Conservation (phyloP, 2,113 vertebrate genomes). For the Murina feae region DNA sequence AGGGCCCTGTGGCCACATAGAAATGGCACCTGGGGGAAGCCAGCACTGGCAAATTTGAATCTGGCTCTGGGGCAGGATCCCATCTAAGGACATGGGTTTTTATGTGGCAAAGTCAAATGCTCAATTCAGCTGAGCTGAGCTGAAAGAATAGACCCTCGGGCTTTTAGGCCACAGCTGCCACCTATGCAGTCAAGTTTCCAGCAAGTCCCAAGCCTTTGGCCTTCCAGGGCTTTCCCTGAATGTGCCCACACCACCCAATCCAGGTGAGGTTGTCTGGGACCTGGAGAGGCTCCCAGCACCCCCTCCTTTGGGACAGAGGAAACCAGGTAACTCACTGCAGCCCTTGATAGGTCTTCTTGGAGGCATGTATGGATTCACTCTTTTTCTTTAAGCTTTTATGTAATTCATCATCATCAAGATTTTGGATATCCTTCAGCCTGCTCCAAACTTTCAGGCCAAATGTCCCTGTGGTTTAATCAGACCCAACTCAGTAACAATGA, state of each 20-base stretch:
- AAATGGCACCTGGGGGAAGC: neutral
- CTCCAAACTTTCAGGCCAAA: conserved; percentile 62
- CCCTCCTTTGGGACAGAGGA: neutral
- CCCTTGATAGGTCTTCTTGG: neutral
- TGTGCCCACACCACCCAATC: neutral
- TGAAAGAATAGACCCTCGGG: neutral
- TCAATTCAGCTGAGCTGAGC: neutral
- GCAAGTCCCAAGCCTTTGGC: neutral
- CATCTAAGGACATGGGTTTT: neutral
- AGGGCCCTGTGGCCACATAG: neutral
- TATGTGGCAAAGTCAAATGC: too few relatives aligned
- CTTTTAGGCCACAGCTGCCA: neutral
- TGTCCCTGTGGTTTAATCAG: conserved; percentile 50
- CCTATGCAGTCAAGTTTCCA: neutral
- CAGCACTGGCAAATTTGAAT: neutral
- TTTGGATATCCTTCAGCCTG: neutral
- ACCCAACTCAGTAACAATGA: neutral
- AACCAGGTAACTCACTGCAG: conserved; percentile 48
- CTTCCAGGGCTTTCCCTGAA: neutral
- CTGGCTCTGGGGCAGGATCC: neutral
- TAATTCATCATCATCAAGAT: neutral
- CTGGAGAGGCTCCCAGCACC: neutral
- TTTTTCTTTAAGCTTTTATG: neutral
- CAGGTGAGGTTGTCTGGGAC: neutral
- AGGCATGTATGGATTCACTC: fast-evolving